Conservation (phyloP, 2,797 vertebrate species). For the Pachyuromys duprasi region DNA sequence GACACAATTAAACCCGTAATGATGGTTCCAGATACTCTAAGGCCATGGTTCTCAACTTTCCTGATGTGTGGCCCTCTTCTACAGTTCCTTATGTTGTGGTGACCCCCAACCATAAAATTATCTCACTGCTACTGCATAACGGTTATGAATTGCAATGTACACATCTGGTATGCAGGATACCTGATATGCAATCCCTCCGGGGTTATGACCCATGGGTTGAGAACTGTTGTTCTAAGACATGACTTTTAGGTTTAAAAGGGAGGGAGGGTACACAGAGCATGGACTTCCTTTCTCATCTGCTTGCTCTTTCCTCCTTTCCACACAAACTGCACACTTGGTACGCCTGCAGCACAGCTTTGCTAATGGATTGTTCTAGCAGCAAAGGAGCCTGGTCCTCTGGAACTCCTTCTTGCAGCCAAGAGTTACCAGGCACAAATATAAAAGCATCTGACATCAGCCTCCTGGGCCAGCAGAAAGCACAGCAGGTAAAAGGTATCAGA, state of each 20-base stretch:
- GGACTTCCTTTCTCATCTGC: not conserved
- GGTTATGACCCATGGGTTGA: not conserved
- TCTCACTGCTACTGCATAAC: not conserved
- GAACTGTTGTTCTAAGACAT: not conserved
- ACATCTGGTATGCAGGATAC: not conserved
- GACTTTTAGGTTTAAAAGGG: not conserved
- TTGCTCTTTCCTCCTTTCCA: not conserved
- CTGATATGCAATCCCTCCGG: not conserved
- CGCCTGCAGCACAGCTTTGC: no score
- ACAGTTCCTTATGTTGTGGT: not conserved
- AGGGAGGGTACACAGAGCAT: not conserved
- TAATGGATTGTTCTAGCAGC: not conserved
- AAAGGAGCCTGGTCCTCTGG: not conserved
- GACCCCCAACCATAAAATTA: not conserved
- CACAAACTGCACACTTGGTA: not conserved
- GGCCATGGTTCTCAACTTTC: not conserved
- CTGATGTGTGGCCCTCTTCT: not conserved
- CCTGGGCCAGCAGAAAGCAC: not conserved
- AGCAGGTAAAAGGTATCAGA: not conserved
- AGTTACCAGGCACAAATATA: not conserved
- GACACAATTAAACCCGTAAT: not conserved
- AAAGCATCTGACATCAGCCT: not conserved
- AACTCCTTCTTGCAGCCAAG: not conserved
- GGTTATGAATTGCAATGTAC: not conserved
- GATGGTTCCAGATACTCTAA: not conserved